phyloP scores from a whole-genome alignment of 1,140 invertebrate species.

The Pomacea maculata region DNA sequence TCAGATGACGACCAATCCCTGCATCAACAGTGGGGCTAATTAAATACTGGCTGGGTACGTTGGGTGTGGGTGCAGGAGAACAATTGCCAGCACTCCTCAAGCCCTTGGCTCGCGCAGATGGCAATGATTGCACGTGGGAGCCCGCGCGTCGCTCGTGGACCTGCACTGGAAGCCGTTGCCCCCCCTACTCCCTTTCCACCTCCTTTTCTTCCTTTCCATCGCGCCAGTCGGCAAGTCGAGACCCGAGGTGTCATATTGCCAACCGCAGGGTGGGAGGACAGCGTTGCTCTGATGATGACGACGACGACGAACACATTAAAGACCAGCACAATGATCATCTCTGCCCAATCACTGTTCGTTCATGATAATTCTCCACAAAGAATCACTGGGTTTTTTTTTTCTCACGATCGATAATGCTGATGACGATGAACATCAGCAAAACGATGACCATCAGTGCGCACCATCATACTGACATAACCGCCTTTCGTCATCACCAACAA shows the following conservation, averaged over 20 bases:
- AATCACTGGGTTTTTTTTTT: too few species aligned
- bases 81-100: slow-evolving; percentile 7
- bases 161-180: too few species aligned
- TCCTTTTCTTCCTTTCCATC: too few species aligned
- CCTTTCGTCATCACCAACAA: neutral
- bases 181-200: too few species aligned
- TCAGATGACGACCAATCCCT: slow-evolving; percentile 13
- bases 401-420: neutral
- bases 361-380: too few species aligned
- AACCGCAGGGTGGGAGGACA: too few species aligned
- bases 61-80: slow-evolving; percentile 2
- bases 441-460: neutral
- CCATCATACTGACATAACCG: neutral
- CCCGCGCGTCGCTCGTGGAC: too few species aligned
- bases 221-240: too few species aligned
- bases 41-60: neutral
- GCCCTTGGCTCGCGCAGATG: neutral
- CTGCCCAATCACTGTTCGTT: too few species aligned
- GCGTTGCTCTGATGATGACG: neutral
- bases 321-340: too few species aligned
- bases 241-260: too few species aligned
- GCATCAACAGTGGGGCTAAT: slow-evolving; percentile 8
- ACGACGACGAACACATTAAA: neutral
- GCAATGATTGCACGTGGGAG: too few species aligned
- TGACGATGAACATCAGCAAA: neutral